Percentiles rank a stretch among this genome's conserved stretches.
These are phyloP conservation scores for Myzus persicae DNA, from an alignment of 1,140 invertebrate genomes.

Conservation along the genomic window DNA sequence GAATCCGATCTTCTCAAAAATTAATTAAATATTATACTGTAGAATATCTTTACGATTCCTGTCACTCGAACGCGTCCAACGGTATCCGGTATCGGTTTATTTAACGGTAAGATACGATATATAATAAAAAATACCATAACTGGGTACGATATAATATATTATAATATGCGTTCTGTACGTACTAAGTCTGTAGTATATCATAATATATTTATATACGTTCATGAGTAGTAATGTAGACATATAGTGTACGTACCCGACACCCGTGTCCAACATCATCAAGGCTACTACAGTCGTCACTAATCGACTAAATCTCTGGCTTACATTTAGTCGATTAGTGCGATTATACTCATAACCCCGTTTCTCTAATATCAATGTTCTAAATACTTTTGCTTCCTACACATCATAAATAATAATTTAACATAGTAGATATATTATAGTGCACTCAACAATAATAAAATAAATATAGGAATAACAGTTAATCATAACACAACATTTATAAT, in stretches of 20 bases:
- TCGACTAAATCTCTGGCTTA: not conserved
- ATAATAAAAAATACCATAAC: not conserved
- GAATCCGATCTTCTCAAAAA: not conserved
- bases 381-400: not conserved
- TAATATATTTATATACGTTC: too few relatives aligned
- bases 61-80: not conserved
- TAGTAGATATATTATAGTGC: not conserved
- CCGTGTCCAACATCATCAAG: not conserved
- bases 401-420: not conserved
- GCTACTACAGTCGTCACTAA: not conserved
- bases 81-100: constrained; percentile 4
- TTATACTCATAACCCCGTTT: not conserved
- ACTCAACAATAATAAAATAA: not conserved
- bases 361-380: not conserved
- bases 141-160: not conserved
- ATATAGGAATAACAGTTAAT: not conserved
- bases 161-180: not conserved
- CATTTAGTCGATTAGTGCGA: not conserved
- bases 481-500: not conserved
- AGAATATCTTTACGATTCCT: not conserved
- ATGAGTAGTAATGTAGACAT: not conserved
- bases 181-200: not conserved
- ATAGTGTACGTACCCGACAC: not conserved
- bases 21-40: constrained; percentile 13
- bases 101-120: not conserved